Conservation (phyloP, 2,888 invertebrate genomes). For the Drosophila putrida region DNA sequence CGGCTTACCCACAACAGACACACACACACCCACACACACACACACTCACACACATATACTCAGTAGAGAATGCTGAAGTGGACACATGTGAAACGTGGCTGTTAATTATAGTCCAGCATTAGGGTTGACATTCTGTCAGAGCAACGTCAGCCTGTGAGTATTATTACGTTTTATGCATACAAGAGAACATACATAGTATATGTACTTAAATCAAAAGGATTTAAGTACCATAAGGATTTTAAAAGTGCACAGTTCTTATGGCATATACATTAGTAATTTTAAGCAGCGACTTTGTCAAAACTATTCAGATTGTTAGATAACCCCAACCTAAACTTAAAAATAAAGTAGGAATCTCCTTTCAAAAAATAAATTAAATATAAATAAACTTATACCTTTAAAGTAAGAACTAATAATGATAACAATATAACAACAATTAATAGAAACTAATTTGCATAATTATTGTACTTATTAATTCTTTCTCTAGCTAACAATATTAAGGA, state of each 20-base stretch:
- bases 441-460: no score
- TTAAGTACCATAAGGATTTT: neutral
- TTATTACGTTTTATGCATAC: slow-evolving; percentile 21
- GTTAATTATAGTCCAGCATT: slow-evolving; percentile 52
- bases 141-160: slow-evolving; percentile 11
- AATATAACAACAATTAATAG: no score
- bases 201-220: slow-evolving; percentile 1
- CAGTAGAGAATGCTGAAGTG: neutral
- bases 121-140: slow-evolving; percentile 47
- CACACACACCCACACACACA: slow-evolving; percentile 10
- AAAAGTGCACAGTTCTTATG: neutral
- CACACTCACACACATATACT: neutral
- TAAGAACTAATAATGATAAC: no score
- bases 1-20: slow-evolving; percentile 36
- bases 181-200: neutral
- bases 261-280: neutral
- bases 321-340: no score
- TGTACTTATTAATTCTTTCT: no score
- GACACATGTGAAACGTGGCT: slow-evolving; percentile 44
- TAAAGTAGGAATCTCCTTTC: no score
- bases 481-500: no score
- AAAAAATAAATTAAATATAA: no score
- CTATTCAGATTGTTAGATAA: no score
- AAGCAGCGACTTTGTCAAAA: neutral
- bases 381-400: no score